Evolutionary conservation across 1,140 invertebrate genomes (phyloP).

Genomic region (Galleria mellonella): DNA sequence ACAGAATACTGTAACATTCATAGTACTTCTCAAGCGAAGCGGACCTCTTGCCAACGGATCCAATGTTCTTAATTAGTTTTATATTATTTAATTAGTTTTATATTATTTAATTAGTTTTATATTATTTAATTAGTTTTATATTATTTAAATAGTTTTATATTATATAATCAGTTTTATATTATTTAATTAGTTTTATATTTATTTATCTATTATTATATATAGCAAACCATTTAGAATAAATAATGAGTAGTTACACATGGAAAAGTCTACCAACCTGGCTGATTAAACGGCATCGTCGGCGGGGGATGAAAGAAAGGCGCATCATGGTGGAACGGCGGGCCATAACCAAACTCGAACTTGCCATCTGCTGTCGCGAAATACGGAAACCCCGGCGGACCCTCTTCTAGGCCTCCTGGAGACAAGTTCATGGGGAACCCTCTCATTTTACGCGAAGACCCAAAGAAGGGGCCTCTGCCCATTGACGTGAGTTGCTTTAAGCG

Average conservation of each 20-base stretch:
- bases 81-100: too few species aligned
- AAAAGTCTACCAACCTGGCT: conserved; percentile 77
- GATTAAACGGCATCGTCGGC: conserved; percentile 83
- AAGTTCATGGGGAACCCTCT: conserved; percentile 92
- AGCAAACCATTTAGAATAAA: conserved; percentile 3
- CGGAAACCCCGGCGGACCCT: conserved; percentile 87
- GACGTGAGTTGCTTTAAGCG: conserved; percentile 93
- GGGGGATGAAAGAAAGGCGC: conserved; percentile 88
- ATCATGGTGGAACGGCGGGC: conserved; percentile 90
- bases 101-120: too few species aligned
- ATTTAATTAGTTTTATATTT: too few species aligned
- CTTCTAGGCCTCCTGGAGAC: conserved; percentile 87
- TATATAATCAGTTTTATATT: too few species aligned
- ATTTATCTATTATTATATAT: too few species aligned
- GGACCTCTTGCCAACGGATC: too few species aligned
- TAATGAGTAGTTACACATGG: not conserved
- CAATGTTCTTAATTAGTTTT: too few species aligned
- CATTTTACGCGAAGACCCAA: conserved; percentile 92
- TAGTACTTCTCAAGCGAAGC: too few species aligned
- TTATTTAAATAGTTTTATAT: too few species aligned
- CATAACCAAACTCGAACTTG: conserved; percentile 93
- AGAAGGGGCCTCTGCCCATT: conserved; percentile 93
- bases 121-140: too few species aligned
- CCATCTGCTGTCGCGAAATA: conserved; percentile 88
- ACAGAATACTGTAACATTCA: too few species aligned